Evolutionary conservation across 2,797 vertebrate genomes (phyloP).

Genomic region (Acomys russatus): DNA sequence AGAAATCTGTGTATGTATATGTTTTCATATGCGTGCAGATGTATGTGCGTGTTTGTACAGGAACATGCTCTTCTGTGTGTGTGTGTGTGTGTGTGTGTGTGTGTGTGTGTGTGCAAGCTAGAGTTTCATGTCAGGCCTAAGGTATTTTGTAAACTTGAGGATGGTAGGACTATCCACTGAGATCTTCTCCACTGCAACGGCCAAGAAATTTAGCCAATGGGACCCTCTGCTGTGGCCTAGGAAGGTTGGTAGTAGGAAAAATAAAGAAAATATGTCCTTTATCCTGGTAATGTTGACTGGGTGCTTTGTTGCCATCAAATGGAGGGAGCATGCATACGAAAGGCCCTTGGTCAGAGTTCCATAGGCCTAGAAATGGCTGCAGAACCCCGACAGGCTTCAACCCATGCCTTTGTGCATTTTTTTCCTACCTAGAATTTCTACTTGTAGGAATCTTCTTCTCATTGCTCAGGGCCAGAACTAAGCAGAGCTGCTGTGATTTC

Average conservation of each 20-base stretch:
- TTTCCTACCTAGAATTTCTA: not conserved
- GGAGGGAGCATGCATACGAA: not conserved
- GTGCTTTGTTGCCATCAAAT: not conserved
- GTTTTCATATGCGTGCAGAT: not conserved
- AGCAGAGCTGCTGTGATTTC: not conserved
- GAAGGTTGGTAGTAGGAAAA: not conserved
- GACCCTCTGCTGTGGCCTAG: not conserved
- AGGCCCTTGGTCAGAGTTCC: not conserved
- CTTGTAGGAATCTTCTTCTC: not conserved
- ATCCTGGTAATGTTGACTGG: not conserved
- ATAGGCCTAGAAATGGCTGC: not conserved
- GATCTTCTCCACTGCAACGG: not conserved
- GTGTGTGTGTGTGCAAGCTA: not conserved
- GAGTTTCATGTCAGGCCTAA: not conserved
- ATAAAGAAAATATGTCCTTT: not conserved
- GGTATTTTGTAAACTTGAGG: not conserved
- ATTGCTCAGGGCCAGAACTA: not conserved
- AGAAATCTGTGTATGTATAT: not conserved
- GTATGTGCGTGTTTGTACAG: not conserved
- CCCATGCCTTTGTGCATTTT: not conserved
- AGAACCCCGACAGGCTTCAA: not conserved
- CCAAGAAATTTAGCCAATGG: not conserved
- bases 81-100: not conserved
- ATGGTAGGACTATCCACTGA: not conserved
- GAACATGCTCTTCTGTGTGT: too few relatives aligned